Base-by-base conservation (phyloP, 2,797 vertebrate genomes). In the Taeniopygia guttata region DNA sequence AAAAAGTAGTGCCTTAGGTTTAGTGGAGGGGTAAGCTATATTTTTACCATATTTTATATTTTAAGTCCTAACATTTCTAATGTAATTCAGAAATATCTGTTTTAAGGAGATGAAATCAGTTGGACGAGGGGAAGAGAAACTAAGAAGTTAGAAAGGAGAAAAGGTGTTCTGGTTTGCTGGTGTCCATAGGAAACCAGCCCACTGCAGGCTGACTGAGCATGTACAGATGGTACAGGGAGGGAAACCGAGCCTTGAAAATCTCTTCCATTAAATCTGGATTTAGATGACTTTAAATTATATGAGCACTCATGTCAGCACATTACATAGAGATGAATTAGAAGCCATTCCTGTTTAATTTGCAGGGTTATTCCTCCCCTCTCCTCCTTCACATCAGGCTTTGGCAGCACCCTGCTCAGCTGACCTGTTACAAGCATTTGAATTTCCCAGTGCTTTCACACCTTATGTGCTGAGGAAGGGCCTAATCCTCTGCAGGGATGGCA, bases 1-100 rank as follows among this genome's bases (percentile, higher is more conserved):
- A 93, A 94, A 86, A 84, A 84, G 91, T 93, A 96, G 94, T 97
- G 96, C 95, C 95, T 97, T 97, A 96, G 95, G 87, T 87, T 88
- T 94, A 94, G 91, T 10, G 20, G 91, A 94, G 91, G 77, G 80
- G 88, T 91, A 88, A 96, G 38, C 70, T 94, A 85, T 86, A 86
- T 96, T 96, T 96, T 87, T 95, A 82, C 56, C 91, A 58, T 91
- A 85, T 81, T 91, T 93, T 95, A 60, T 93, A 92, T 93, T 95
- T 84, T 83, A 91, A 93, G 63, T 90, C 89, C 74, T 88, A 54
- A 60, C 75, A 84, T 93, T 96, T 93, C 86, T 74, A 70, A 48
- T 42, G 38, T 79, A 82, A 54, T 23, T 84, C 18, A 55, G 80
- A 86, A 76, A 26, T 80, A 25, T 6, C 83, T 91, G 42, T 84